phyloP scores from a whole-genome alignment of 2,113 vertebrate genomes.

The Sturnira hondurensis region DNA sequence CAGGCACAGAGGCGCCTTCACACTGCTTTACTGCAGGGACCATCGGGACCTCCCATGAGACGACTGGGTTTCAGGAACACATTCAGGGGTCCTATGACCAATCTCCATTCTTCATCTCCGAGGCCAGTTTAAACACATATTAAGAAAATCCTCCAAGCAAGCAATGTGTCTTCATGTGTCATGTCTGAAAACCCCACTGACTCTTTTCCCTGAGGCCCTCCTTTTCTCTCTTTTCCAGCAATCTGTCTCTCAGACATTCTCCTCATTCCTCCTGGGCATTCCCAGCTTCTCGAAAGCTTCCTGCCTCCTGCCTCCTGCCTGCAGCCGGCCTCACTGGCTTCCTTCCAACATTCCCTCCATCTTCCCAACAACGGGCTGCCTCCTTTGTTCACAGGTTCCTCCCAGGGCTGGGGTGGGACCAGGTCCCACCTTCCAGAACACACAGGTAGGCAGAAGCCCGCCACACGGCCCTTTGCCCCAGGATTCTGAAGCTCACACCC shows the following conservation, averaged over 20 bases:
- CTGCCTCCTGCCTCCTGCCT: neutral
- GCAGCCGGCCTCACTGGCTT: neutral
- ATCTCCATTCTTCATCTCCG: neutral
- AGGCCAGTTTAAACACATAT: neutral
- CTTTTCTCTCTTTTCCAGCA: neutral
- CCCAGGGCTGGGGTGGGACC: accelerated
- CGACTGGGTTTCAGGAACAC: neutral
- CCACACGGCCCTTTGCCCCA: neutral
- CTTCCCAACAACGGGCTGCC: neutral
- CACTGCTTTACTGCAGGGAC: neutral
- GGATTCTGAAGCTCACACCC: neutral
- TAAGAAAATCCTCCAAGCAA: neutral
- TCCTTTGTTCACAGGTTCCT: no score
- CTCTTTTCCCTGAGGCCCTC: neutral
- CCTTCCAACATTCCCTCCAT: neutral
- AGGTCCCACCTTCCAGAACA: neutral
- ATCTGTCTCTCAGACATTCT: neutral
- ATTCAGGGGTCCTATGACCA: neutral
- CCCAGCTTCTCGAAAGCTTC: neutral
- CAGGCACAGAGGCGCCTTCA: neutral
- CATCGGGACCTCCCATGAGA: neutral
- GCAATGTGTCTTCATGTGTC: neutral
- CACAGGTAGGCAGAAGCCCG: neutral
- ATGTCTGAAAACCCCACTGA: neutral
- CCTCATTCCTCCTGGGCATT: neutral